phyloP scores from a whole-genome alignment of 1,140 invertebrate species.

The Aphidius ervi region DNA sequence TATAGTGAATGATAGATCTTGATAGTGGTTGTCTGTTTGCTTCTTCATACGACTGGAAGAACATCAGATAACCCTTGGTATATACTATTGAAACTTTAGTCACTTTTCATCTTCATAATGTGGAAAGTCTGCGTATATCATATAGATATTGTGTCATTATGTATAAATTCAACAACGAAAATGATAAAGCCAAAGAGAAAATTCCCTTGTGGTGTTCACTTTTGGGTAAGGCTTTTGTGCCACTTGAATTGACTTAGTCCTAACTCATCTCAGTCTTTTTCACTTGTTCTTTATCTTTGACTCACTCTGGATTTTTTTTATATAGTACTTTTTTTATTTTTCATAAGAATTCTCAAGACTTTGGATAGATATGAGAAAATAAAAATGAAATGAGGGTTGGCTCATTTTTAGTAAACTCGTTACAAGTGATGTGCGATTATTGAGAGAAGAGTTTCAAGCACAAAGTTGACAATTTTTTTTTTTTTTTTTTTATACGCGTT shows the following conservation, averaged over 20 bases:
- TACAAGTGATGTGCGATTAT: neutral
- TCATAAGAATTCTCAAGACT: constrained; percentile 3
- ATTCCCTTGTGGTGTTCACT: constrained; percentile 4
- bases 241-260: too few species aligned
- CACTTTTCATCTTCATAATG: neutral
- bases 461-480: constrained; percentile 1
- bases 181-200: neutral
- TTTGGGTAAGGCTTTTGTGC: constrained; percentile 3
- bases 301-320: constrained; percentile 8
- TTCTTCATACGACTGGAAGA: constrained; percentile 9
- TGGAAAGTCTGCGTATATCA: neutral
- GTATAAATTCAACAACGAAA: too few species aligned
- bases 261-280: too few species aligned
- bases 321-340: neutral
- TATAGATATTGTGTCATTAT: too few species aligned
- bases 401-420: neutral
- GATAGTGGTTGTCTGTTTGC: neutral
- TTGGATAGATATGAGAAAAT: neutral
- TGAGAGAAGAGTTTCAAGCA: neutral
- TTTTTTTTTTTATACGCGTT: neutral
- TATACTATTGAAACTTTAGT: constrained; percentile 12
- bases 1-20: neutral
- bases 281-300: too few species aligned
- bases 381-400: neutral
- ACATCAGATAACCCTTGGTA: constrained; percentile 13